Evolutionary conservation across 2,888 invertebrate species (phyloP).

Genomic region (Pediacus dermestoides): DNA sequence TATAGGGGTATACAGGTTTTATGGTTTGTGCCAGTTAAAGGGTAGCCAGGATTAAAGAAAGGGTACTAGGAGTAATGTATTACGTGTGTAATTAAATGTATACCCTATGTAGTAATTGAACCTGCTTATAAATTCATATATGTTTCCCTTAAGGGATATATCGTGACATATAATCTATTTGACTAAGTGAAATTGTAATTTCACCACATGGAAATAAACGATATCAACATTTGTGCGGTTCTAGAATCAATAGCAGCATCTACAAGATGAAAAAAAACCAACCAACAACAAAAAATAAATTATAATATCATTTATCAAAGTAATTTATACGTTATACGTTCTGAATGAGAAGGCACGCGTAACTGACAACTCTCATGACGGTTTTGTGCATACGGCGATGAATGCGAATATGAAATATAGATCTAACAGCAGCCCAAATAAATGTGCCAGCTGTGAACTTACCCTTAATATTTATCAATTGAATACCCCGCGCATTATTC

Average conservation of each 20-base stretch:
- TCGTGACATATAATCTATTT: conserved; percentile 18
- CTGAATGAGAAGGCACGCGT: conserved; percentile 29
- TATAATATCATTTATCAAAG: conserved; percentile 37
- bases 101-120: conserved; percentile 6
- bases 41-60: conserved; percentile 1
- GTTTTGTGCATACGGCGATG: conserved; percentile 29
- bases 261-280: conserved; percentile 1
- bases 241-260: too few relatives aligned
- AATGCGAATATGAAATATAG: conserved; percentile 35
- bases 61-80: conserved; percentile 2
- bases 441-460: conserved; percentile 26
- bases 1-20: too few relatives aligned
- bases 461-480: conserved; percentile 18
- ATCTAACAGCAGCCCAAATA: conserved; percentile 25
- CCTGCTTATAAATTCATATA: conserved; percentile 9
- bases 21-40: conserved; percentile 1
- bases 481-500: too few relatives aligned
- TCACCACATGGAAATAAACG: too few relatives aligned
- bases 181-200: conserved; percentile 4
- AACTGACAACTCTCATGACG: conserved; percentile 33
- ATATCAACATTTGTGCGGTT: too few relatives aligned
- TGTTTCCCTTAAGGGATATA: conserved; percentile 28
- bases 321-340: conserved; percentile 37
- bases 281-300: conserved; percentile 32
- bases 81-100: conserved; percentile 2